Evolutionary conservation across 2,113 vertebrate genomes (phyloP).

Genomic region (Hypanus sabinus): DNA sequence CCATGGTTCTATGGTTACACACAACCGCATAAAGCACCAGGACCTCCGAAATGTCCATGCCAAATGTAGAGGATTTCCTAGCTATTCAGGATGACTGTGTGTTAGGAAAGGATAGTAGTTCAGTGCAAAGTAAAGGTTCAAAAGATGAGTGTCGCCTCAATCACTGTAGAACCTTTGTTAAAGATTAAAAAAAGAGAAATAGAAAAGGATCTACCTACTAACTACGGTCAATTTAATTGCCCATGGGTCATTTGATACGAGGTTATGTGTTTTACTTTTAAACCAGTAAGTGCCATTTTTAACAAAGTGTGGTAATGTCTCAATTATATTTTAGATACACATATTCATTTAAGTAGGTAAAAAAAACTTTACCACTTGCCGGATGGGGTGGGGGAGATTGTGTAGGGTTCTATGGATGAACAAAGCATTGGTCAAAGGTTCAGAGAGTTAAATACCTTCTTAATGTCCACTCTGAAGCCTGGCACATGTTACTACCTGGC

Average conservation of each 20-base stretch:
- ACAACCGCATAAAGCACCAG: not conserved
- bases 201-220: not conserved
- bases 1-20: no score
- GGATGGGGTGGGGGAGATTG: not conserved
- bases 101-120: not conserved
- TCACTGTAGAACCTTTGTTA: not conserved
- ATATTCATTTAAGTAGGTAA: not conserved
- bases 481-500: slow-evolving; percentile 43
- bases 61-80: not conserved
- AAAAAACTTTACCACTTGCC: slow-evolving; percentile 8
- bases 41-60: no score
- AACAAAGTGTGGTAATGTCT: not conserved
- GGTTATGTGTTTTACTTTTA: slow-evolving; percentile 11
- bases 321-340: slow-evolving; percentile 25
- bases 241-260: not conserved
- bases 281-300: not conserved
- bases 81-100: not conserved
- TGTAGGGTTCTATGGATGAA: slow-evolving; percentile 47
- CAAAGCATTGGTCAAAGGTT: slow-evolving; percentile 55
- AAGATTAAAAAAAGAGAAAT: not conserved
- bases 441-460: slow-evolving; percentile 48
- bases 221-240: not conserved
- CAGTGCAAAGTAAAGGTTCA: not conserved
- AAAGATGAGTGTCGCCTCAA: slow-evolving; percentile 8
- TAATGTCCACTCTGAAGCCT: slow-evolving; percentile 54